These are phyloP conservation scores for Anoplius nigerrimus DNA, from an alignment of 2,888 invertebrate genomes.

Conservation along the genomic window DNA sequence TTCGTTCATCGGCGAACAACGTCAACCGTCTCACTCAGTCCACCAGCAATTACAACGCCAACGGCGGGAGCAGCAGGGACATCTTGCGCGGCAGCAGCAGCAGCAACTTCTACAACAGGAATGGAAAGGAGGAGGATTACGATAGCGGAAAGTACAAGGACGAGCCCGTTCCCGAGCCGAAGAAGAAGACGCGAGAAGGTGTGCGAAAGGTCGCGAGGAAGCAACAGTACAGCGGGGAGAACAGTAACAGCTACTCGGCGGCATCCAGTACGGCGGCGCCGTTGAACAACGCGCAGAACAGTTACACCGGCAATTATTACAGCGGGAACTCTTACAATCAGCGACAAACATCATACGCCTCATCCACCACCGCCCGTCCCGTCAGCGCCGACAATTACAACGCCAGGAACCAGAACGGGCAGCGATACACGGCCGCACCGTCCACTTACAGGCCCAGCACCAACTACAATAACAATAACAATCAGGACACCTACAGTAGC, in stretches of 20 bases:
- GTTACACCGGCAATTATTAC: constrained; percentile 51
- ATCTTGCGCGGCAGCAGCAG: constrained; percentile 65
- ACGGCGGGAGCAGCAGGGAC: constrained; percentile 63
- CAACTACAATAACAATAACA: too few relatives aligned
- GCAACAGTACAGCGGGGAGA: constrained; percentile 55
- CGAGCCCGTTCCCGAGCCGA: constrained; percentile 73
- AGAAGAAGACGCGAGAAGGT: constrained; percentile 57
- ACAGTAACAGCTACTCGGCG: constrained; percentile 45
- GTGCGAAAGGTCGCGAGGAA: constrained; percentile 67
- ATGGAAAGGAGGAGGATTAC: constrained; percentile 75
- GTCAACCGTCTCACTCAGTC: constrained; percentile 64
- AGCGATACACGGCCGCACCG: constrained; percentile 54
- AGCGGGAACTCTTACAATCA: constrained; percentile 49
- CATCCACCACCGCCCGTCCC: constrained; percentile 43
- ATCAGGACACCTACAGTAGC: constrained; percentile 60
- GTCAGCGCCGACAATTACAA: constrained; percentile 50
- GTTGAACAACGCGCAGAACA: constrained; percentile 36
- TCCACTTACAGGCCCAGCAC: constrained; percentile 66
- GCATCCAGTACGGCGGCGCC: constrained; percentile 53
- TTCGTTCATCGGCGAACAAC: constrained; percentile 68
- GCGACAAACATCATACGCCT: constrained; percentile 38
- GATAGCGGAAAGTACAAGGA: constrained; percentile 77
- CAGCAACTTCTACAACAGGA: constrained; percentile 71
- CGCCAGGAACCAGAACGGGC: constrained; percentile 51
- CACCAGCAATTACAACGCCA: constrained; percentile 67